Evolutionary conservation across 1,140 invertebrate species (phyloP), one percentile per base, ranked within the genome.

Genomic region (Eumeta japonica): DNA sequence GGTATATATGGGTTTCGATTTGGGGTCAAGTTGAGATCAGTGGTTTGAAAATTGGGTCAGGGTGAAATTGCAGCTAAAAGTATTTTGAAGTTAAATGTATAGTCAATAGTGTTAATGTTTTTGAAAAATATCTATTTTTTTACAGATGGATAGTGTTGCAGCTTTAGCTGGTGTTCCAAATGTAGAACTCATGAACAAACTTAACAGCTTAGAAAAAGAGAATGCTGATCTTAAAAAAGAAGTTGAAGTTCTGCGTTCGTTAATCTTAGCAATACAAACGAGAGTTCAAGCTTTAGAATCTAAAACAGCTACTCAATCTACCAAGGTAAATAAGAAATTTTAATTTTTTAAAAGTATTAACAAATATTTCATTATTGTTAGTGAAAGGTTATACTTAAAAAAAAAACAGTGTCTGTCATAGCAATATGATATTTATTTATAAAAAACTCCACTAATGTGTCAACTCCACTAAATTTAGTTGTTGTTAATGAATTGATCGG

Each of bases 111-210:
- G n/a, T n/a, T n/a, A n/a, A n/a, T n/a, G n/a, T n/a, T n/a, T n/a
- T n/a, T n/a, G n/a, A n/a, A n/a, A n/a, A n/a, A n/a, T n/a, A n/a
- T n/a, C n/a, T 32, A 20, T 41, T 24, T 44, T 28, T 35, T 56
- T 60, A 28, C 53, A 81, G 79, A 79, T 81, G 68, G 78, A 80
- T 41, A 75, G 63, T 44, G 70, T 80, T 39, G 61, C 75, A 32
- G 50, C 52, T 42, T 45, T 78, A 46, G 55, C 73, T 37, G 63
- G 67, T 41, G 58, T 73, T 30, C 57, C 75, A 33, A 76, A 74
- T 36, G 57, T 60, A 43, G 75, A 77, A 39, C 48, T 77, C 4
- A 55, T 56, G 18, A 71, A 57, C 35, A 75, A 78, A 50, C 41
- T 81, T 27, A 57, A 62, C 28, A 50, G 29, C 29, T 39, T 81